Conservation (phyloP, 2,888 invertebrate genomes). For the Smittia sp. region DNA sequence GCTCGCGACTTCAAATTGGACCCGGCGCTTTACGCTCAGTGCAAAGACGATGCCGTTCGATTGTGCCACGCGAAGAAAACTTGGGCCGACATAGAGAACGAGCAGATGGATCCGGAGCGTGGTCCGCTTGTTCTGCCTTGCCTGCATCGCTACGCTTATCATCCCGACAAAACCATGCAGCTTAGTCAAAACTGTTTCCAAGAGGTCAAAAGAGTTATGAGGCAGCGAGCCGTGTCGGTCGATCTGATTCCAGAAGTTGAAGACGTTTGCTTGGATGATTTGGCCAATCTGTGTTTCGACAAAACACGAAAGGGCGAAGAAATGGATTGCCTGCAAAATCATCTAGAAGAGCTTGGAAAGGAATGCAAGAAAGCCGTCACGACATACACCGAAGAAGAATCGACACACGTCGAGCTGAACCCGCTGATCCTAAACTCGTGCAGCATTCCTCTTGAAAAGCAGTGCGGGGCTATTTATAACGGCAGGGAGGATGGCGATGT, state of each 20-base stretch:
- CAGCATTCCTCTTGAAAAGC: conserved; percentile 69
- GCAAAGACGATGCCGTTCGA: conserved; percentile 80
- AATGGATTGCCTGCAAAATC: conserved; percentile 86
- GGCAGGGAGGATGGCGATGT: conserved; percentile 81
- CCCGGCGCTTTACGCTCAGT: conserved; percentile 74
- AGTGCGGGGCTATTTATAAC: conserved; percentile 68
- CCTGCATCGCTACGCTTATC: conserved; percentile 72
- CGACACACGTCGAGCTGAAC: conserved; percentile 86
- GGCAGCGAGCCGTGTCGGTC: conserved; percentile 87
- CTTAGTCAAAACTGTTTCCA: conserved; percentile 61
- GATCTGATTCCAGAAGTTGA: conserved; percentile 94
- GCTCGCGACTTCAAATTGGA: conserved; percentile 92
- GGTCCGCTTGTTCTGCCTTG: conserved; percentile 87
- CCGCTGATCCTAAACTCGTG: conserved; percentile 82
- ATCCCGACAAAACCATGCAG: conserved; percentile 54
- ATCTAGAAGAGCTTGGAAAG: conserved; percentile 65
- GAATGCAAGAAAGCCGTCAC: conserved; percentile 72
- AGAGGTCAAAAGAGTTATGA: conserved; percentile 88
- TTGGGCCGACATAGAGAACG: conserved; percentile 66
- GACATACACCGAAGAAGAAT: conserved; percentile 86
- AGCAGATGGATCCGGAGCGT: conserved; percentile 68
- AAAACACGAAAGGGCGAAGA: conserved; percentile 88
- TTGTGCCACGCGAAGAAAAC: conserved; percentile 75
- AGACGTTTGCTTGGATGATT: conserved; percentile 80
- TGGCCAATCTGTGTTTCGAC: conserved; percentile 78